Percentiles rank a stretch among this genome's conserved stretches.
Conservation (phyloP, 2,888 invertebrate genomes). For the Chirona hameri region DNA sequence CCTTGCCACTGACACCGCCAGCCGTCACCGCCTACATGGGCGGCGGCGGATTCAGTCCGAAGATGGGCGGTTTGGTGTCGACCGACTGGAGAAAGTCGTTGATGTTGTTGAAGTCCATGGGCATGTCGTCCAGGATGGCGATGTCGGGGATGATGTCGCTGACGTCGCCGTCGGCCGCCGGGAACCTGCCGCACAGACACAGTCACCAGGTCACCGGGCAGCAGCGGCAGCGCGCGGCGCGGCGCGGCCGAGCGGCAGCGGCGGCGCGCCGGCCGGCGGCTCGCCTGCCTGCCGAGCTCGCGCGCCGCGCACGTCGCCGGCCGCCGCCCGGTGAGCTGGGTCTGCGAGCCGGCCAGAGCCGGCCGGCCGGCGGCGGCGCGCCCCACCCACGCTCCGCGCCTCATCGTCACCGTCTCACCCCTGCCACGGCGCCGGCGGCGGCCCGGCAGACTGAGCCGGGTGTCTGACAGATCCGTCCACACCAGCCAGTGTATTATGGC, state of each 20-base stretch:
- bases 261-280: too few relatives aligned
- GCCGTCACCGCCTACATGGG: constrained; percentile 12
- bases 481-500: constrained; percentile 10
- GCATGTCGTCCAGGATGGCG: constrained; percentile 27
- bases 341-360: neutral
- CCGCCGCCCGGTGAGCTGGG: neutral
- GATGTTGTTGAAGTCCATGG: constrained; percentile 29
- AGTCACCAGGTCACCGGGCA: neutral
- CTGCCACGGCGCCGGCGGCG: neutral
- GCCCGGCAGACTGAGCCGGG: too few relatives aligned
- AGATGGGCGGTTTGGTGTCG: constrained; percentile 25
- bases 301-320: neutral
- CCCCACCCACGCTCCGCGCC: neutral
- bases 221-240: too few relatives aligned
- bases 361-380: neutral
- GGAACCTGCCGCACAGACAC: constrained; percentile 1
- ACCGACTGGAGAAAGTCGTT: constrained; percentile 12
- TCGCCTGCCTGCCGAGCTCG: too few relatives aligned
- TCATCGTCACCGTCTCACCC: neutral
- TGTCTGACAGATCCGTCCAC: neutral
- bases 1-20: too few relatives aligned
- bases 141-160: constrained; percentile 9
- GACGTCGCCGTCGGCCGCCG: neutral
- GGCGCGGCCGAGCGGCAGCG: too few relatives aligned
- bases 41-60: constrained; percentile 5